These are phyloP conservation scores for Larimichthys crocea DNA, from an alignment of 2,113 vertebrate genomes.

Conservation along the genomic window DNA sequence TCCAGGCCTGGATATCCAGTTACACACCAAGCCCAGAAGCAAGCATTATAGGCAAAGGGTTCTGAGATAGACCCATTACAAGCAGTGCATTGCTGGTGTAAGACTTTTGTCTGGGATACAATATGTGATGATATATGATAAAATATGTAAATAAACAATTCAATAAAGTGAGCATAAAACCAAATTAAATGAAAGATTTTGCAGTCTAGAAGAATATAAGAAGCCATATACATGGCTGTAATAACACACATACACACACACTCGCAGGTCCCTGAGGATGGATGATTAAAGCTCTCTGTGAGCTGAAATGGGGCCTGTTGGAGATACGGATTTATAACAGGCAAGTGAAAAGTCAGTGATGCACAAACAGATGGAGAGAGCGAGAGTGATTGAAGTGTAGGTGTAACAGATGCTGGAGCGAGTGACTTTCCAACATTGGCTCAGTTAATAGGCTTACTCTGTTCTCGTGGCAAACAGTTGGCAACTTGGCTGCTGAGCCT, in stretches of 20 bases:
- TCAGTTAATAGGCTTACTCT: slow-evolving; percentile 41
- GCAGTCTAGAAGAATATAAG: background rate
- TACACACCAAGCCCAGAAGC: no score
- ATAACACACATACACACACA: background rate
- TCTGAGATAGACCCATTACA: no score
- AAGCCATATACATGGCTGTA: background rate
- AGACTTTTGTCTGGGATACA: no score
- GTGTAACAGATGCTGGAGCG: slow-evolving; percentile 36
- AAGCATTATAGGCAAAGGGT: no score
- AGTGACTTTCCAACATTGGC: slow-evolving; percentile 19
- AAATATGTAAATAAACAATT: background rate
- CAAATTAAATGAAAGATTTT: background rate
- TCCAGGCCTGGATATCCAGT: no score
- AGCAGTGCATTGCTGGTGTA: no score
- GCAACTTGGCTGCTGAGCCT: background rate
- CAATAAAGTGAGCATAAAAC: background rate
- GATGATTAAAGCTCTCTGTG: slow-evolving; percentile 32
- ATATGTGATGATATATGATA: no score
- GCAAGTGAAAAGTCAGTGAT: slow-evolving; percentile 15
- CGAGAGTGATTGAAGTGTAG: background rate
- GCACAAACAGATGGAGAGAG: slow-evolving; percentile 20
- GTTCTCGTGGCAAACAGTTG: slow-evolving; percentile 29
- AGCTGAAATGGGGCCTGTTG: background rate
- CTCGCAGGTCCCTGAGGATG: background rate
- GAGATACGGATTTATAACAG: background rate